Evolutionary conservation across 2,113 vertebrate genomes (phyloP).

Genomic region (Chlamydotis undulata): DNA sequence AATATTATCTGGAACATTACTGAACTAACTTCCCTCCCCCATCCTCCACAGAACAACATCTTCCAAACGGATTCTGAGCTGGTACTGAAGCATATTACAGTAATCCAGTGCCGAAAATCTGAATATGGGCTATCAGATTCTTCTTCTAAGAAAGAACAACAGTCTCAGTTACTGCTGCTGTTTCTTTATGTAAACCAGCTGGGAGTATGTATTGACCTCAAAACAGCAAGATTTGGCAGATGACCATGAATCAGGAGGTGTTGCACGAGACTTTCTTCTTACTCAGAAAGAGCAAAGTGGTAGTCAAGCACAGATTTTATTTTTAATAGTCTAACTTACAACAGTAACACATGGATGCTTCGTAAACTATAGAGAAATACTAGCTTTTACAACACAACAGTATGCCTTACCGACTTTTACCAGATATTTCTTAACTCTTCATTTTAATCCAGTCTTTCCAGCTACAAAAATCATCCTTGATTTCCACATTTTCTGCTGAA

Average conservation of each 20-base stretch:
- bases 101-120: neutral
- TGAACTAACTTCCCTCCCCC: neutral
- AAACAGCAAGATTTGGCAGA: neutral
- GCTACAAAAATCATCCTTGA: neutral
- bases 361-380: neutral
- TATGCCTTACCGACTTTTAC: neutral
- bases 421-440: neutral
- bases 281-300: neutral
- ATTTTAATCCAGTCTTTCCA: neutral
- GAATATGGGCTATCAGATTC: neutral
- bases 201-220: neutral
- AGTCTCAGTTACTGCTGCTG: neutral
- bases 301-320: neutral
- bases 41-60: rapidly evolving
- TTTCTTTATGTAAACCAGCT: neutral
- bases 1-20: neutral
- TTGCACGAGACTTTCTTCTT: neutral
- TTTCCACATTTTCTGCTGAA: neutral
- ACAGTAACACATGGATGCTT: neutral
- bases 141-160: neutral
- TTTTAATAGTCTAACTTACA: neutral
- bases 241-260: neutral
- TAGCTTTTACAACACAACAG: neutral
- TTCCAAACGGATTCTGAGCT: neutral
- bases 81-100: neutral